Conservation (phyloP, 1,140 invertebrate species). For the Popillia japonica region DNA sequence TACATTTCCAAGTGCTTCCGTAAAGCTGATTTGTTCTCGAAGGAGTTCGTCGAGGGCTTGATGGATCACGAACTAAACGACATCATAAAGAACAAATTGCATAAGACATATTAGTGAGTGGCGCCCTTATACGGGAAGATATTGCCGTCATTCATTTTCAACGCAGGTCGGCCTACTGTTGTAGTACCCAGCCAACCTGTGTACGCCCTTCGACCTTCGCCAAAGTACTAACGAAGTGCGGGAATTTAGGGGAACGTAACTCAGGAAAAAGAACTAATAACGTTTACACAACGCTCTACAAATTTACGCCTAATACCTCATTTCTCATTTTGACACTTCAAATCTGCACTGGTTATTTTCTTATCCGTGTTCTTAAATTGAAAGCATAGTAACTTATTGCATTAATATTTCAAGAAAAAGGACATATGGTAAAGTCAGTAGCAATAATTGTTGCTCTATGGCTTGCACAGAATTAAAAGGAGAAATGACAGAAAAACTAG, state of each 20-base stretch:
- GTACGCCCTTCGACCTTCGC: background rate
- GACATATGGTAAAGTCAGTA: too few relatives aligned
- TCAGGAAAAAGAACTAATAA: slow-evolving; percentile 23
- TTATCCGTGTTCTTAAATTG: slow-evolving; percentile 6
- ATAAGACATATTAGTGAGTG: slow-evolving; percentile 43
- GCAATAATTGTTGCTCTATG: too few relatives aligned
- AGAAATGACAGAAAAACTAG: too few relatives aligned
- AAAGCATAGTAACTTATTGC: background rate
- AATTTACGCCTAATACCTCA: slow-evolving; percentile 32
- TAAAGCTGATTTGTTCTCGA: background rate
- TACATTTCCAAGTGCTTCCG: background rate
- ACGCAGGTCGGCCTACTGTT: background rate
- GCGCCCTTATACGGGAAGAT: slow-evolving; percentile 41
- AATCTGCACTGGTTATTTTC: background rate
- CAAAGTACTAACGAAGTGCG: slow-evolving; percentile 1
- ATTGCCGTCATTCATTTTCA: slow-evolving; percentile 42
- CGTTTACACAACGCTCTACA: slow-evolving; percentile 21
- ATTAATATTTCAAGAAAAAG: too few relatives aligned
- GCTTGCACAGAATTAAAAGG: too few relatives aligned
- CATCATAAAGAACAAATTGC: slow-evolving; percentile 44
- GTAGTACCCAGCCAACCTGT: background rate
- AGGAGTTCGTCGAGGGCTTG: slow-evolving; percentile 22
- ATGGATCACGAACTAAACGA: slow-evolving; percentile 23
- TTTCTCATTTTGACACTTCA: slow-evolving; percentile 24
- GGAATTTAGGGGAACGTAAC: slow-evolving; percentile 1